Percentiles rank a stretch among this genome's conserved stretches.
These are phyloP conservation scores for Poeciliopsis presidionis DNA, from an alignment of 2,797 vertebrate species.

Conservation along the genomic window DNA sequence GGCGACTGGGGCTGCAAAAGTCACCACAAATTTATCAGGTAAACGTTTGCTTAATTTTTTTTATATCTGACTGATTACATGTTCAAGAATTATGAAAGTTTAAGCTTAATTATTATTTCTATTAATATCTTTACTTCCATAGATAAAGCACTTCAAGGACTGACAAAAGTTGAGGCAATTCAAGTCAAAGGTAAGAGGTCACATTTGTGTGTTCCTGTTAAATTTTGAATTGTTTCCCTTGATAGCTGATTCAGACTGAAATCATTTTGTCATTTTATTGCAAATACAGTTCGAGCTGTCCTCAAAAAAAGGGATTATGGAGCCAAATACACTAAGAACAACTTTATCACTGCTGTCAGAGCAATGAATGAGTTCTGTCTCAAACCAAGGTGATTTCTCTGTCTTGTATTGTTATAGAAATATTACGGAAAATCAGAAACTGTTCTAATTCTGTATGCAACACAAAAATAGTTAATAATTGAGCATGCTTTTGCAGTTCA, in stretches of 20 bases:
- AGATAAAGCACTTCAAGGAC: conserved; percentile 67
- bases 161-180: conserved; percentile 83
- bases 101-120: neutral
- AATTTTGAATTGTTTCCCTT: neutral
- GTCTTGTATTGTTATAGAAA: neutral
- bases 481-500: conserved; percentile 53
- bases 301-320: conserved; percentile 98
- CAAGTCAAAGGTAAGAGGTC: conserved; percentile 93
- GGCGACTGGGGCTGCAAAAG: conserved; percentile 42
- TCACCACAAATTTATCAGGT: conserved; percentile 57
- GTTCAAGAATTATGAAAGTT: neutral
- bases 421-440: neutral
- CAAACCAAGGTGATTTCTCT: conserved; percentile 88
- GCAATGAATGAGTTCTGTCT: conserved; percentile 99
- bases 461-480: conserved; percentile 44
- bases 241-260: neutral
- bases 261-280: neutral
- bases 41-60: neutral
- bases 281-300: conserved; percentile 89
- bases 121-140: neutral
- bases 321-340: conserved; percentile 95
- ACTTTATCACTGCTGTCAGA: conserved; percentile 98
- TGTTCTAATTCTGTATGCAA: neutral
- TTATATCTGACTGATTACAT: neutral
- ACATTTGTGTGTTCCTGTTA: neutral